These are phyloP conservation scores for Aphrophora alni DNA, from an alignment of 2,888 invertebrate genomes.

Conservation along the genomic window DNA sequence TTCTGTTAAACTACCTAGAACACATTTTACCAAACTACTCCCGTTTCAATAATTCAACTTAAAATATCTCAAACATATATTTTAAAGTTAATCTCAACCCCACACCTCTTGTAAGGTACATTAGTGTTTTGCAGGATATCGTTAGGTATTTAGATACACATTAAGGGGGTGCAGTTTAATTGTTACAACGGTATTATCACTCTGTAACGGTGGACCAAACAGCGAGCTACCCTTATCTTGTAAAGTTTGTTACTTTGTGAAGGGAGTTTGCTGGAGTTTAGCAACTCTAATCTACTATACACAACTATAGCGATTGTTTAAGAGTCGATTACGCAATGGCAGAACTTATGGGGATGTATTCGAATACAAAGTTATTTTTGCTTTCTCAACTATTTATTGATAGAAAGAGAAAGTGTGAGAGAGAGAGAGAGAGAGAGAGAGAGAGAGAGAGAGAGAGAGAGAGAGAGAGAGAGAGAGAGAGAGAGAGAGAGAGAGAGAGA, in stretches of 20 bases:
- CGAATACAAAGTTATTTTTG: not conserved
- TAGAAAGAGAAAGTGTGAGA: not conserved
- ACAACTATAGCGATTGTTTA: not conserved
- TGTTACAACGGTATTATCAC: slow-evolving; percentile 23
- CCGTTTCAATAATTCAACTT: no score
- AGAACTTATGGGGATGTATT: not conserved
- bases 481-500: not conserved
- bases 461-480: not conserved
- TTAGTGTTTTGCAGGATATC: not conserved
- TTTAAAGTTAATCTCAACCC: no score
- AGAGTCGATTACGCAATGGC: not conserved
- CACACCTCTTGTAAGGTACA: no score
- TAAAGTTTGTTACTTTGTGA: not conserved
- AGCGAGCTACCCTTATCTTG: slow-evolving; percentile 16
- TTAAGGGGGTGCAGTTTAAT: not conserved
- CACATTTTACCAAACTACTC: no score
- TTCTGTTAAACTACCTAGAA: no score
- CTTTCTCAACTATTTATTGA: no score
- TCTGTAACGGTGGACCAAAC: not conserved
- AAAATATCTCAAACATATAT: no score
- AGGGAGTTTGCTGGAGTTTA: not conserved
- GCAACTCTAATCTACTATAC: not conserved
- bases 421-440: not conserved
- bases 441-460: not conserved
- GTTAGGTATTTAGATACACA: not conserved